A percentile compares a stretch with the other conserved stretches of the same genome.
These are phyloP conservation scores for Tympanoctomys barrerae DNA, from an alignment of 2,797 vertebrate genomes.

Conservation along the genomic window DNA sequence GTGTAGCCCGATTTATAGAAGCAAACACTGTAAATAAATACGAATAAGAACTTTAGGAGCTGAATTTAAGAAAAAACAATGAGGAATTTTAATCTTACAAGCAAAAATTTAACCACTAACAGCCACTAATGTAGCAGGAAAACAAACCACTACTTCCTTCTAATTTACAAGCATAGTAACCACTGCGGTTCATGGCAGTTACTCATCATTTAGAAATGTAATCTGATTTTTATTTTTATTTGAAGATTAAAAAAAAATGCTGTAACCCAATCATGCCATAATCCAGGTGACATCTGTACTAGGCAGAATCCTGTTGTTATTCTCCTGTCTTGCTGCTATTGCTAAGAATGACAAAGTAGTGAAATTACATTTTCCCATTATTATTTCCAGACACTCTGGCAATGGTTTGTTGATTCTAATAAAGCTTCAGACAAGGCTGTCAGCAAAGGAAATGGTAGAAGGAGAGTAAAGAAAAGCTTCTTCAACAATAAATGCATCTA, in stretches of 20 bases:
- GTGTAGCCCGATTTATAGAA: not conserved
- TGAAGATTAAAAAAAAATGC: conserved; percentile 81
- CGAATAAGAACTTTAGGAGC: not conserved
- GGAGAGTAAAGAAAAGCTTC: conserved; percentile 84
- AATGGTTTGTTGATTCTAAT: conserved; percentile 92
- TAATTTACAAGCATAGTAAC: conserved; percentile 70
- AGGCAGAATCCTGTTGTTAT: conserved; percentile 88
- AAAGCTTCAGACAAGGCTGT: conserved; percentile 92
- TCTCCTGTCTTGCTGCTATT: conserved; percentile 88
- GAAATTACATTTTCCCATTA: conserved; percentile 92
- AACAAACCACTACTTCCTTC: conserved; percentile 39
- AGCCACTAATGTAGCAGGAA: conserved; percentile 72
- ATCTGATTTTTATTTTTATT: conserved; percentile 84
- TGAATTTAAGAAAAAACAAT: conserved; percentile 21
- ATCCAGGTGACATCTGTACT: conserved; percentile 88
- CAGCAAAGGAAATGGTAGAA: conserved; percentile 89
- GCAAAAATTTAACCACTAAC: conserved; percentile 70
- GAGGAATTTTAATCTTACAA: not conserved
- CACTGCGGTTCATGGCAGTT: conserved; percentile 70
- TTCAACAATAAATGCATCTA: conserved; percentile 84
- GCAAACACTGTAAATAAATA: not conserved
- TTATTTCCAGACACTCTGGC: conserved; percentile 91
- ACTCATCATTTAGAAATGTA: conserved; percentile 83
- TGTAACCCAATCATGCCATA: conserved; percentile 87
- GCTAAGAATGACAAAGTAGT: conserved; percentile 89